phyloP scores from a whole-genome alignment of 2,113 vertebrate species.

The Mus musculus region GRCm39 chr16:19739501-19740000 shows the following conservation, averaged over 20 bases:
- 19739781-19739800: not conserved
- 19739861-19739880: not conserved
- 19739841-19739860: not conserved
- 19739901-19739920: not conserved
- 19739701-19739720: not conserved
- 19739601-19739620: not conserved
- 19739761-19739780: not conserved
- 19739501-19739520: not conserved
- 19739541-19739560: not conserved
- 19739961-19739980: not conserved
- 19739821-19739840: not conserved
- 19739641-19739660: not conserved
- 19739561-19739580: not conserved
- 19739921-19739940: not conserved
- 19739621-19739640: not conserved
- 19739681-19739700: not conserved
- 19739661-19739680: not conserved
- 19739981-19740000: not conserved
- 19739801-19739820: not conserved
- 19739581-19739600: not conserved
- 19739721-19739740: not conserved
- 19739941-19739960: not conserved
- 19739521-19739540: not conserved
- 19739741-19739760: not conserved
- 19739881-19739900: not conserved